Conservation (phyloP, 1,140 invertebrate genomes). For the Arctopsyche grandis region DNA sequence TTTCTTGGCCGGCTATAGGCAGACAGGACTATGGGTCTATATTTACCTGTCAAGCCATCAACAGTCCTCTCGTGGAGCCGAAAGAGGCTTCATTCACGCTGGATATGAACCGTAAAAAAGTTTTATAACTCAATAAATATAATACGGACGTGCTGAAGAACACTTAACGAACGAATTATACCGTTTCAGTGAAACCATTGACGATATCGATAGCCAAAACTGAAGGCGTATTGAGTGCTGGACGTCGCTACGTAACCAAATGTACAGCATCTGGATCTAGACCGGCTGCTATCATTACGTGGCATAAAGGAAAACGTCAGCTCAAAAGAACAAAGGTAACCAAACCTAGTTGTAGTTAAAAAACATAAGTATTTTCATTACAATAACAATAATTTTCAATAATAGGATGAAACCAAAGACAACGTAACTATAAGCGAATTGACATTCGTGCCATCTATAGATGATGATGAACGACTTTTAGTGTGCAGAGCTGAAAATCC, state of each 20-base stretch:
- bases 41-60: constrained; percentile 86
- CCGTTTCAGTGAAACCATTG: constrained; percentile 78
- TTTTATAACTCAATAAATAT: constrained; percentile 15
- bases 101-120: constrained; percentile 84
- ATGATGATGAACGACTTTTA: constrained; percentile 87
- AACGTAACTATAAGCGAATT: constrained; percentile 87
- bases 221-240: constrained; percentile 73
- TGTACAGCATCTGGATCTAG: constrained; percentile 86
- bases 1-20: constrained; percentile 77
- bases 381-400: neutral
- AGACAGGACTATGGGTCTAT: constrained; percentile 83
- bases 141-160: constrained; percentile 1
- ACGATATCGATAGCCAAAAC: constrained; percentile 78
- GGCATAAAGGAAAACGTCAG: constrained; percentile 86
- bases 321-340: constrained; percentile 78
- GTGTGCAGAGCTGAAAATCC: constrained; percentile 89
- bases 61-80: constrained; percentile 81
- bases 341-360: neutral
- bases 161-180: neutral
- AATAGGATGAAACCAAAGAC: constrained; percentile 81
- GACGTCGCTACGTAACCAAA: constrained; percentile 79
- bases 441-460: constrained; percentile 83
- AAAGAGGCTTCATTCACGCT: constrained; percentile 79
- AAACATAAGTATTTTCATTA: neutral
- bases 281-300: constrained; percentile 86